Conservation (phyloP, 2,888 invertebrate genomes). For the Caenorhabditis afra region DNA sequence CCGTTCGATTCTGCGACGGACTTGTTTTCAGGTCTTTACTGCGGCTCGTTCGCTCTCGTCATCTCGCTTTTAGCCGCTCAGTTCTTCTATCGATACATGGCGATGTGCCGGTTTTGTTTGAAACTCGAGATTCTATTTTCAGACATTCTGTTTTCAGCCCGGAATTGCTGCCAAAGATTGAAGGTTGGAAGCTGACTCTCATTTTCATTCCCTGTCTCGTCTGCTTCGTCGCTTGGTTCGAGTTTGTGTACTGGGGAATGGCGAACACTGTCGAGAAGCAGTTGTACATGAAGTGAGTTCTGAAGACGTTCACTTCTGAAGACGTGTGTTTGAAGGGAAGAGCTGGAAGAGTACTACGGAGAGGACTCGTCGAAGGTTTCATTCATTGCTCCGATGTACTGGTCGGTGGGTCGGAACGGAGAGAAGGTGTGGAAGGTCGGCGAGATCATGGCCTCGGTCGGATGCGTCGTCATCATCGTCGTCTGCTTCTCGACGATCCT, state of each 20-base stretch:
- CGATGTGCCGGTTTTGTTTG: conserved; percentile 17
- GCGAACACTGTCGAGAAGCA: conserved; percentile 43
- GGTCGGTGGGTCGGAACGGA: conserved; percentile 26
- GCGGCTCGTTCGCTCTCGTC: conserved; percentile 41
- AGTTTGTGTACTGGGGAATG: conserved; percentile 49
- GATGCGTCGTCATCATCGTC: conserved; percentile 39
- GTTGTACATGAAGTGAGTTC: conserved; percentile 28
- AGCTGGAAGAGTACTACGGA: conserved; percentile 17
- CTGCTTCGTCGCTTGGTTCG: conserved; percentile 43
- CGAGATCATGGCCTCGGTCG: conserved; percentile 19
- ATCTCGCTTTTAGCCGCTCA: conserved; percentile 45
- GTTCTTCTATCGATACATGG: conserved; percentile 41
- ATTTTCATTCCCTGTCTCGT: conserved; percentile 43
- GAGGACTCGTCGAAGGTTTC: conserved; percentile 28
- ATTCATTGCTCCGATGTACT: conserved; percentile 45
- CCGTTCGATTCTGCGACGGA: not conserved
- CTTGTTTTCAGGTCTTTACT: conserved; percentile 34
- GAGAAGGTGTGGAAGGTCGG: conserved; percentile 21
- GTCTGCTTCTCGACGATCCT: conserved; percentile 36
- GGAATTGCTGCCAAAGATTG: conserved; percentile 28
- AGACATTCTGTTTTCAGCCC: not conserved
- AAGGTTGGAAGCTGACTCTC: conserved; percentile 26
- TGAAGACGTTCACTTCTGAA: not conserved
- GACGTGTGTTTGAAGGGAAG: conserved; percentile 15
- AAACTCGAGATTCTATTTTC: too few species aligned